A percentile compares a stretch with the other conserved stretches of the same genome.
Conservation (phyloP, 2,113 vertebrate genomes). For the Labeo catla region DNA sequence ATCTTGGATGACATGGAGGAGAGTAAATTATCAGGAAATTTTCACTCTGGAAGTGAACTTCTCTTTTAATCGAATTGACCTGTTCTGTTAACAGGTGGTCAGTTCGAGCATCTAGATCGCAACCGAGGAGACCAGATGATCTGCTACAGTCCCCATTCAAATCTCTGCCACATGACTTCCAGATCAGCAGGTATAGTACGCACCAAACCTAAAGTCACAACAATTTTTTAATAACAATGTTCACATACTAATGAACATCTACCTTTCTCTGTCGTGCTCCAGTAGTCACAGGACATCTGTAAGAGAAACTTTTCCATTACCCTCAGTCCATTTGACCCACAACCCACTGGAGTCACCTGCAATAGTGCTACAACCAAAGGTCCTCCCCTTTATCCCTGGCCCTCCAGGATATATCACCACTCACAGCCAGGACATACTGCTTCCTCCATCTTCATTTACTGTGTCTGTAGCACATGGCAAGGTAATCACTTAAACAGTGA, state of each 20-base stretch:
- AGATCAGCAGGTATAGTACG: conserved; percentile 48
- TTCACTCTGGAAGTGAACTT: too few species aligned
- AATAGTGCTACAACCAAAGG: neutral
- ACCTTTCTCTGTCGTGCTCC: neutral
- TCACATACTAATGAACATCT: neutral
- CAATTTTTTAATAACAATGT: neutral
- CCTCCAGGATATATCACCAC: neutral
- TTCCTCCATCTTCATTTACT: conserved; percentile 77
- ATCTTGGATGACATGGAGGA: too few species aligned
- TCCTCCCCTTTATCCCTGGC: neutral
- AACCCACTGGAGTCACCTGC: neutral
- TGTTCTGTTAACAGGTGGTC: conserved; percentile 58
- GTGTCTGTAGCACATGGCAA: conserved; percentile 6
- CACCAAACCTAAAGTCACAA: neutral
- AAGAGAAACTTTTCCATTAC: neutral
- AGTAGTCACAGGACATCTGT: conserved; percentile 20
- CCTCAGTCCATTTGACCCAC: neutral
- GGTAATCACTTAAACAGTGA: conserved; percentile 51
- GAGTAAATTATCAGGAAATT: too few species aligned
- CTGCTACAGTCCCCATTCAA: conserved; percentile 65
- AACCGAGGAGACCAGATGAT: conserved; percentile 72
- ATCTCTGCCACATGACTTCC: conserved; percentile 34
- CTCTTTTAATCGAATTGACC: neutral
- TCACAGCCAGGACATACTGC: conserved; percentile 64
- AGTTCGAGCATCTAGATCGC: conserved; percentile 60